Conservation (phyloP, 2,113 vertebrate genomes). For the Megalops atlanticus region DNA sequence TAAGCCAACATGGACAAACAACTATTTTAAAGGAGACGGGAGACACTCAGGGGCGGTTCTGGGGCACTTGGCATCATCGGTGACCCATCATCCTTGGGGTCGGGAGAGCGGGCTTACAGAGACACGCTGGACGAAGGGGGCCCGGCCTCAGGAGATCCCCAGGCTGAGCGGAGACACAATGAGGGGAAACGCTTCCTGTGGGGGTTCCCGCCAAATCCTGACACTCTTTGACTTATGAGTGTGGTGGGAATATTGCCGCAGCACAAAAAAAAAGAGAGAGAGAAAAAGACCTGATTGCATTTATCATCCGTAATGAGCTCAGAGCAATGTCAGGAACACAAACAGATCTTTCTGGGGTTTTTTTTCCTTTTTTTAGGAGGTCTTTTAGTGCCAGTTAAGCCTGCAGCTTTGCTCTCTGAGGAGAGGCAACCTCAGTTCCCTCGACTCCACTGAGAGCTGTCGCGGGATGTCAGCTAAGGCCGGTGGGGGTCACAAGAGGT, state of each 20-base stretch:
- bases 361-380: too few relatives aligned
- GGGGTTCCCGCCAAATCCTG: not conserved
- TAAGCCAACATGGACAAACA: not conserved
- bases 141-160: not conserved
- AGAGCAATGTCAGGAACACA: not conserved
- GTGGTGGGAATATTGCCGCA: not conserved
- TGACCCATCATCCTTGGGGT: not conserved
- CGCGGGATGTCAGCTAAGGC: not conserved
- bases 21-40: not conserved
- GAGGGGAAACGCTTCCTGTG: slow-evolving; percentile 5
- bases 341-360: not conserved
- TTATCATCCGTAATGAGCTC: not conserved
- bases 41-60: not conserved
- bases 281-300: not conserved
- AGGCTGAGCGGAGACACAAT: not conserved
- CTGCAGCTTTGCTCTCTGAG: not conserved
- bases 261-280: not conserved
- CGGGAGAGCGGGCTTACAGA: too few relatives aligned
- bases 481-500: not conserved
- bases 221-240: not conserved
- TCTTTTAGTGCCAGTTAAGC: not conserved
- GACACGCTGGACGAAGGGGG: not conserved
- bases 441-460: not conserved
- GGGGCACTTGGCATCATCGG: not conserved
- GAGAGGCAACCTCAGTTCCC: not conserved